A percentile compares a stretch with the other conserved stretches of the same genome.
These are phyloP conservation scores for Lasioglossum oenotherae DNA, from an alignment of 2,888 invertebrate genomes.

Conservation along the genomic window DNA sequence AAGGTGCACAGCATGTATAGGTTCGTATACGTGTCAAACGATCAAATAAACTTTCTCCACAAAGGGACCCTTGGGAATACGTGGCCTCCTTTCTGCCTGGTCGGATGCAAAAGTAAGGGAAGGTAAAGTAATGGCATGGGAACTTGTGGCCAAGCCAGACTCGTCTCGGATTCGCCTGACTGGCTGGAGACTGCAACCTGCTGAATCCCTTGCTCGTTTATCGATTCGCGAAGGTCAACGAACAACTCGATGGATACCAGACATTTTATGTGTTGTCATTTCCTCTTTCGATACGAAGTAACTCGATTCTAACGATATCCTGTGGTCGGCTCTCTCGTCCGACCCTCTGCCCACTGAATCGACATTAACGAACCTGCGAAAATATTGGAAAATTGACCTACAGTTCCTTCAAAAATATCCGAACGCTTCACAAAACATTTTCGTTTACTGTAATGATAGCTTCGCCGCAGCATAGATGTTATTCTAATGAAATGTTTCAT, in stretches of 20 bases:
- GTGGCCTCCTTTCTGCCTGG: constrained; percentile 71
- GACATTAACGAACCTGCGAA: neutral
- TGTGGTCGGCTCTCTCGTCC: neutral
- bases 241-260: constrained; percentile 28
- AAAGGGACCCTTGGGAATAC: constrained; percentile 66
- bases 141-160: constrained; percentile 67
- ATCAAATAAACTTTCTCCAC: constrained; percentile 71
- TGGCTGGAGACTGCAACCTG: constrained; percentile 66
- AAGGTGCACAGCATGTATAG: constrained; percentile 21
- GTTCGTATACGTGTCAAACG: constrained; percentile 42
- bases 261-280: neutral
- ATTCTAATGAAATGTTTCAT: no score
- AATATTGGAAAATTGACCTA: neutral
- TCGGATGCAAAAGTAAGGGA: constrained; percentile 73
- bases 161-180: constrained; percentile 69
- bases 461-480: no score
- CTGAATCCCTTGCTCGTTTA: constrained; percentile 70
- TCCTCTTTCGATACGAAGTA: neutral
- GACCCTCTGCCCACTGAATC: neutral
- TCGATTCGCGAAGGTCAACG: constrained; percentile 42
- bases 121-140: constrained; percentile 72
- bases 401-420: neutral
- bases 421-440: neutral
- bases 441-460: neutral
- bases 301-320: constrained; percentile 8